Base-by-base conservation (phyloP, 2,888 invertebrate species). In the Amblyjoppa proteus region DNA sequence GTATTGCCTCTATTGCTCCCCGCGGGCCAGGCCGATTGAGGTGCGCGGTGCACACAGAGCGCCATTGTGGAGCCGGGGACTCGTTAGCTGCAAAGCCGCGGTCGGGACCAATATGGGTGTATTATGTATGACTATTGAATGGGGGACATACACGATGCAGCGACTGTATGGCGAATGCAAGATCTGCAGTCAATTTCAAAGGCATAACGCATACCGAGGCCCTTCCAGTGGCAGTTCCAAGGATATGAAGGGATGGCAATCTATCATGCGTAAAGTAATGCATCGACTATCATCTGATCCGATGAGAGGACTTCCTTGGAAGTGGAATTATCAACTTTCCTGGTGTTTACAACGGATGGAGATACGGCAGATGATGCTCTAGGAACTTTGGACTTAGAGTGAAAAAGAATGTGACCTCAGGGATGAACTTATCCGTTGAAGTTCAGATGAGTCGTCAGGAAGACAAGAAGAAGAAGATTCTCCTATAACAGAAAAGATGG, bases 1-100 rank as follows among this genome's bases (percentile, higher is more conserved):
- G 38, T 64, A 82, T 58, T 76, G 81, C 84, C 64, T 61, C 68
- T 77, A 86, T 84, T 61, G 81, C 69, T 83, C 76, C 81, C 83
- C 64, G 64, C 41, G 77, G 77, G 74, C 41, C 74, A 69, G 73
- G 25, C 51, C 49, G 53, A 69, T 83, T 71, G 77, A 76, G 73
- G 76, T 73, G 69, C 51, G 66, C 58, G 56, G 38, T 25, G 41
- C n/a, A 51, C 53, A 16, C 20, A 53, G 41, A 41, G 56, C 69
- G 34, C 7, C 56, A 61, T 56, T 20, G 70, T 11, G 38, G 28
- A 71, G 45, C 51, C 45, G 34, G 31, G 49, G 61, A 53, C 73
- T 31, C 45, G 45, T 45, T 25, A 38, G 38, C 38, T 31, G 38
- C 31, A 64, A n/a, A 13, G 38, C 7, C 25, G 25, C 11, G 25